These are phyloP conservation scores for Phasianus colchicus DNA, from an alignment of 2,113 vertebrate species.

Conservation along the genomic window DNA sequence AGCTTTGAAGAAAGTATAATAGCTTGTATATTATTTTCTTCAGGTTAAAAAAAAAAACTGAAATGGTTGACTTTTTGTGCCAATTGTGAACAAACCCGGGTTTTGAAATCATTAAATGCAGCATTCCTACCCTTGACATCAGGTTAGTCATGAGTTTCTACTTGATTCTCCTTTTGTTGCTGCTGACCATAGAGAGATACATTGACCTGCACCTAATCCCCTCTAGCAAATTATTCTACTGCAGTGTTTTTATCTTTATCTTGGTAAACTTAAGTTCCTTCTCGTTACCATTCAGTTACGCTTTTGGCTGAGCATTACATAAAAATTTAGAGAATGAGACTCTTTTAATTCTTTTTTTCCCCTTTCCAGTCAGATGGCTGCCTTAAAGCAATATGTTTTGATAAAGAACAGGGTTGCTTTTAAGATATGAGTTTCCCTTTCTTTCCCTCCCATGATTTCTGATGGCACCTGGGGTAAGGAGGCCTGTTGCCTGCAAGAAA, in stretches of 20 bases:
- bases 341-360: neutral
- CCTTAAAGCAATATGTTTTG: slow-evolving; percentile 44
- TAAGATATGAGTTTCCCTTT: neutral
- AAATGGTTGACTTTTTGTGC: neutral
- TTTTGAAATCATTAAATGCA: slow-evolving; percentile 17
- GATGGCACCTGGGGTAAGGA: slow-evolving; percentile 54
- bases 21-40: neutral
- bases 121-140: neutral
- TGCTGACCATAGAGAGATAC: slow-evolving; percentile 28
- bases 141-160: neutral
- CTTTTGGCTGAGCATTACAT: slow-evolving; percentile 25
- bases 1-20: neutral
- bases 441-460: slow-evolving; percentile 43
- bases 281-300: slow-evolving; percentile 19
- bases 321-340: neutral
- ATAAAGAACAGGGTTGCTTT: slow-evolving; percentile 46
- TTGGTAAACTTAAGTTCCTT: neutral
- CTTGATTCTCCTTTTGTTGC: slow-evolving; percentile 21
- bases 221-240: slow-evolving; percentile 29
- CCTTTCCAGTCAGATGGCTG: slow-evolving; percentile 3
- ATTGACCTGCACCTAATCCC: slow-evolving; percentile 31
- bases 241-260: neutral
- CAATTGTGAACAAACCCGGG: neutral
- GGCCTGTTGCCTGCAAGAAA: slow-evolving; percentile 40
- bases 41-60: neutral